Percentiles rank a stretch among this genome's conserved stretches.
Conservation (phyloP, 2,113 vertebrate genomes). For the Hepsetus odoe region DNA sequence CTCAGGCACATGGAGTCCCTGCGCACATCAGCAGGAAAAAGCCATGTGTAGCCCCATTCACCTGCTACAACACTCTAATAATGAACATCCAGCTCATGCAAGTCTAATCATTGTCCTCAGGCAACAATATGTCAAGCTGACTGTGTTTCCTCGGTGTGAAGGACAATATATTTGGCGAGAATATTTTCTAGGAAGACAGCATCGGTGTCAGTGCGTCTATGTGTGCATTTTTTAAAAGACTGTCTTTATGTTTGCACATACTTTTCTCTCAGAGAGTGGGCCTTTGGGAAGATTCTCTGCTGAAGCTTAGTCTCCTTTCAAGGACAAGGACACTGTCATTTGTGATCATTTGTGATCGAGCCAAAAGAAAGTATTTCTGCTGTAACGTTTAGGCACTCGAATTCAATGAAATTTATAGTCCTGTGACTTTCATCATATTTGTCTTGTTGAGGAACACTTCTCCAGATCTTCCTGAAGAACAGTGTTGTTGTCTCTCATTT, state of each 20-base stretch:
- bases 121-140: slow-evolving; percentile 5
- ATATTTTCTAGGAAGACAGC: slow-evolving; percentile 5
- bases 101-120: slow-evolving; percentile 39
- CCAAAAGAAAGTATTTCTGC: too few species aligned
- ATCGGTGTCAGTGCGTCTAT: slow-evolving; percentile 6
- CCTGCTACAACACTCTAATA: slow-evolving; percentile 31
- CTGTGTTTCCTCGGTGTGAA: not conserved
- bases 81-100: slow-evolving; percentile 48
- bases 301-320: too few species aligned
- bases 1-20: not conserved
- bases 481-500: too few species aligned
- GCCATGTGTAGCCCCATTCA: not conserved
- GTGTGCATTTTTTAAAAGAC: slow-evolving; percentile 20
- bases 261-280: not conserved
- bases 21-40: slow-evolving; percentile 10
- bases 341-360: too few species aligned
- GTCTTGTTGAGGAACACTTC: too few species aligned
- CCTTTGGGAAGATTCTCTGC: too few species aligned
- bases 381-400: too few species aligned
- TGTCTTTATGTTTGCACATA: not conserved
- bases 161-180: slow-evolving; percentile 1
- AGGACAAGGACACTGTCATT: too few species aligned
- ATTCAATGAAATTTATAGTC: too few species aligned
- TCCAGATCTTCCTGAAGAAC: too few species aligned
- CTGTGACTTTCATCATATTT: too few species aligned